Evolutionary conservation across 2,888 invertebrate species (phyloP).

Genomic region (Ypsolopha scabrella): DNA sequence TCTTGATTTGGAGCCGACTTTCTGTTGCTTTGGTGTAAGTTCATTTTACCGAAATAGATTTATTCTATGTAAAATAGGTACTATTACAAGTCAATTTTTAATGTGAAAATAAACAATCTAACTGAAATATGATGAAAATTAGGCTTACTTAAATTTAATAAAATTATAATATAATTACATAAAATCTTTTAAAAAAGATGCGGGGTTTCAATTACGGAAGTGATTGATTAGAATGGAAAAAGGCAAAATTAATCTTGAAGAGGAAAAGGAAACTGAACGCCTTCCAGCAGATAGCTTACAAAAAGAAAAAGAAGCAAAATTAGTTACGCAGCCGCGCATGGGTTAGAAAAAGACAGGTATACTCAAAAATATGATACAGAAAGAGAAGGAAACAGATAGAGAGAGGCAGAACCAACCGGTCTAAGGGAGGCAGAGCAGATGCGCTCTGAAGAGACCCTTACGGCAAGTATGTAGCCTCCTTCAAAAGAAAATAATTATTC

Average conservation of each 20-base stretch:
- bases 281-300: constrained; percentile 12
- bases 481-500: constrained; percentile 57
- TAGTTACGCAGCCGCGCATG: constrained; percentile 36
- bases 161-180: too few relatives aligned
- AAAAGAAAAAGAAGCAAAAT: constrained; percentile 56
- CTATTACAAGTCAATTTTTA: too few relatives aligned
- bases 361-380: constrained; percentile 15
- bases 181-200: background rate
- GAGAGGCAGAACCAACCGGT: constrained; percentile 52
- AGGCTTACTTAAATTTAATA: too few relatives aligned
- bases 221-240: constrained; percentile 19
- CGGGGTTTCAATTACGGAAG: constrained; percentile 17
- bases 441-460: constrained; percentile 49
- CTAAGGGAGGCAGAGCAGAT: constrained; percentile 62
- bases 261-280: constrained; percentile 30
- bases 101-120: too few relatives aligned
- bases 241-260: constrained; percentile 21
- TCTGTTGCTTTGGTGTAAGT: background rate
- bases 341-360: constrained; percentile 1
- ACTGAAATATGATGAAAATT: too few relatives aligned
- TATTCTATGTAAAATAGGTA: too few relatives aligned
- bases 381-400: constrained; percentile 31
- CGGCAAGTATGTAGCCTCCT: constrained; percentile 51
- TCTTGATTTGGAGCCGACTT: too few relatives aligned
- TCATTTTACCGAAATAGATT: background rate